A percentile compares a stretch with the other conserved stretches of the same genome.
These are phyloP conservation scores for Hybognathus amarus DNA, from an alignment of 2,797 vertebrate species.

Conservation along the genomic window DNA sequence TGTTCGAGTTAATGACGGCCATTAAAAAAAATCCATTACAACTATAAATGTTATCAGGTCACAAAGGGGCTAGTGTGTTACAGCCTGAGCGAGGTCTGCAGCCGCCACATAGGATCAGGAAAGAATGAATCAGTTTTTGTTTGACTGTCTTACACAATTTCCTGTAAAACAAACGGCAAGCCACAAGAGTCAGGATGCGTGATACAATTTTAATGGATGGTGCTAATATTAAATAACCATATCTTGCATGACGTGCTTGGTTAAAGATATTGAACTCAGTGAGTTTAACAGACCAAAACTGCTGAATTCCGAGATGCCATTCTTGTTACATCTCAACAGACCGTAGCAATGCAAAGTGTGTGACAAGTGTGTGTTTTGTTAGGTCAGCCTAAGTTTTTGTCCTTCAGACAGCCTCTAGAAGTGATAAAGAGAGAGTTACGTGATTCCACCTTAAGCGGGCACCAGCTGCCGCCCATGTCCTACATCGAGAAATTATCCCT, in stretches of 20 bases:
- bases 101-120: conserved; percentile 59
- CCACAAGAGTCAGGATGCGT: neutral
- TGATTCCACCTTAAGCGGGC: conserved; percentile 86
- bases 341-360: neutral
- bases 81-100: conserved; percentile 62
- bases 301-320: neutral
- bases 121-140: conserved; percentile 22
- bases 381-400: conserved; percentile 80
- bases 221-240: conserved; percentile 19
- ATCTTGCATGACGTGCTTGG: neutral
- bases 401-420: conserved; percentile 92
- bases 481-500: conserved; percentile 71
- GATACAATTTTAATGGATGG: neutral
- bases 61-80: conserved; percentile 73
- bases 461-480: conserved; percentile 88
- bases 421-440: conserved; percentile 94
- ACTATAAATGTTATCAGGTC: conserved; percentile 88
- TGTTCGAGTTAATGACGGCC: conserved; percentile 81
- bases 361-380: conserved; percentile 88
- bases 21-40: conserved; percentile 88
- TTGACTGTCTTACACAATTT: neutral
- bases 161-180: neutral
- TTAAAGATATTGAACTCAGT: neutral
- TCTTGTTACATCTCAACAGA: conserved; percentile 7
- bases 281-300: conserved; percentile 11